phyloP scores from a whole-genome alignment of 1,140 invertebrate species.

The Zaprionus camerounensis region DNA sequence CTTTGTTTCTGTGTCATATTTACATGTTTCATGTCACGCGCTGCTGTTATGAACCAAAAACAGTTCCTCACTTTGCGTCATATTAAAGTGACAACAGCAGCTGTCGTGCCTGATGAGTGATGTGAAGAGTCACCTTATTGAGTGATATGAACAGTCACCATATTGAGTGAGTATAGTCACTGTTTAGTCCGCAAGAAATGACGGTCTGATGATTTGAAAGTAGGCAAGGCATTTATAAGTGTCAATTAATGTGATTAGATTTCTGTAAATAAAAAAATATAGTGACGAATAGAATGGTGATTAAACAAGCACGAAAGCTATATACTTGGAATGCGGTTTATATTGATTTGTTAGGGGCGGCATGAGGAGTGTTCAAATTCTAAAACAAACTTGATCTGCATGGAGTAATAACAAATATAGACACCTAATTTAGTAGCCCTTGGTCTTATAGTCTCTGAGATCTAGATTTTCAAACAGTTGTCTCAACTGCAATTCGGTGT shows the following conservation, averaged over 20 bases:
- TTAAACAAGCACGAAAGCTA: too few relatives aligned
- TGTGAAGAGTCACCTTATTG: constrained; percentile 12
- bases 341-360: too few relatives aligned
- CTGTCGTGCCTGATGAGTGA: constrained; percentile 28
- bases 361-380: too few relatives aligned
- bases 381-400: too few relatives aligned
- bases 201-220: background rate
- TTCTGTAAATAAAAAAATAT: too few relatives aligned
- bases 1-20: constrained; percentile 35
- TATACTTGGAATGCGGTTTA: too few relatives aligned
- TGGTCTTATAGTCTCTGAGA: background rate
- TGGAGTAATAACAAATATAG: background rate
- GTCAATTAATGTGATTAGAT: too few relatives aligned
- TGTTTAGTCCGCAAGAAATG: background rate
- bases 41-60: constrained; percentile 33
- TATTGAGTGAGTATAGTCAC: constrained; percentile 3
- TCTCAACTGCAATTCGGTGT: background rate
- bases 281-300: too few relatives aligned
- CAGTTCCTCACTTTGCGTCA: constrained; percentile 33
- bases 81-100: constrained; percentile 55
- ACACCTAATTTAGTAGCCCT: too few relatives aligned
- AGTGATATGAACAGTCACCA: background rate
- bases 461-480: background rate
- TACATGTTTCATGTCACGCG: constrained; percentile 49
- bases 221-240: too few relatives aligned